Base-by-base conservation (phyloP, 2,888 invertebrate genomes). In the Netelia virgata region DNA sequence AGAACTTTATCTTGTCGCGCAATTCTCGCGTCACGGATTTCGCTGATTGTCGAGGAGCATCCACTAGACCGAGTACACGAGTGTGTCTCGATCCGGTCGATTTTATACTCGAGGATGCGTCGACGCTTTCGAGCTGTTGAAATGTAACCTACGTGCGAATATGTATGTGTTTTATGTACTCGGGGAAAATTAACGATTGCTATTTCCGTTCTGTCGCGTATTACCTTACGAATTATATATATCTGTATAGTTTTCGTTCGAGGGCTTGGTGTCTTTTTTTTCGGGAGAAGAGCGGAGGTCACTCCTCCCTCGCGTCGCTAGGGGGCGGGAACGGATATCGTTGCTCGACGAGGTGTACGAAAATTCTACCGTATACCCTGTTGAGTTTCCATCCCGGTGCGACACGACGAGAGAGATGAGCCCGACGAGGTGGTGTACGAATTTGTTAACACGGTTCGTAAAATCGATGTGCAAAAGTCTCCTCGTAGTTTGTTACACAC, bases 161-260 rank as follows among this genome's bases (percentile, higher is more conserved):
- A 18, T 55, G 18, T 11, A 55, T 28, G 11, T 18, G 14, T 20
- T 36, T n/a, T 57, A 6, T 8, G 53, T 47, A 64, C 57, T 50
- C 57, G 53, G 61, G 72, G 50, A 78, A 87, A 85, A 85, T 83
- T 86, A 84, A 82, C 86, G 81, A 83, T 74, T 75, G 83, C 66
- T 83, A 86, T 86, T 64, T 55, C 73, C 74, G 41, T 53, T 36
- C 11, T 55, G 53, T 64, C 9, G 1, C 11, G n/a, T 11, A 28
- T 18, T 9, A 50, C 50, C 14, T 50, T 11, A 50, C 59, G 16
- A 55, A 72, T 73, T 70, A 82, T 77, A 82, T 77, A 77, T 80
- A 84, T 83, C 79, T 84, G 76, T 83, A 82, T 83, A 76, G 82
- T 81, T 72, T 83, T 76, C 74, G 69, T 28, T 72, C 70, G 80